phyloP scores from a whole-genome alignment of 2,888 invertebrate species.

The Mycalesis mineus region DNA sequence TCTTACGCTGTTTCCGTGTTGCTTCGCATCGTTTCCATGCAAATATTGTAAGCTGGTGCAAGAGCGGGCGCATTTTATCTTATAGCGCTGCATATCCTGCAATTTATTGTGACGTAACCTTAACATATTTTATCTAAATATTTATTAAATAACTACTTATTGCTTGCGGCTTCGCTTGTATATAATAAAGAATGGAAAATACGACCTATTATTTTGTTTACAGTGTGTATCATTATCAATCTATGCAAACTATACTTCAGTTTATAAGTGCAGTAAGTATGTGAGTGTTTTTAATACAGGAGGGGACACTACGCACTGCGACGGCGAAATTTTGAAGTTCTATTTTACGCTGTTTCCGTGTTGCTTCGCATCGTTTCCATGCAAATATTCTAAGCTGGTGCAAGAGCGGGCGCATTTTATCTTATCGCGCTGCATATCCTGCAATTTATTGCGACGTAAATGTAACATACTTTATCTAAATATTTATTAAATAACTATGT shows the following conservation, averaged over 20 bases:
- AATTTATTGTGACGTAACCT: background rate
- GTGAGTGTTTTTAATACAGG: background rate
- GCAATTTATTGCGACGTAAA: background rate
- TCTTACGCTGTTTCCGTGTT: background rate
- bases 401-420: background rate
- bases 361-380: background rate
- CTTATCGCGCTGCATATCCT: background rate
- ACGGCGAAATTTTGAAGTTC: background rate
- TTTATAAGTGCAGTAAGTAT: background rate
- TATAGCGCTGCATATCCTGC: background rate
- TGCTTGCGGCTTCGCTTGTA: no score
- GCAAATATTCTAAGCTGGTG: conserved; percentile 4
- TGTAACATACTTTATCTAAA: background rate
- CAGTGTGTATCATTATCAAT: no score
- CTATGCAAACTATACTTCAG: no score
- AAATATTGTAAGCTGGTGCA: conserved; percentile 5
- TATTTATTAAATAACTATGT: no score
- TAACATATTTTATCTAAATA: background rate
- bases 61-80: background rate
- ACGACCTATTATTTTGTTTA: no score
- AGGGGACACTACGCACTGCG: background rate
- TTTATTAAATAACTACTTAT: no score
- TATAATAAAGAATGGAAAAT: no score
- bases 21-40: background rate
- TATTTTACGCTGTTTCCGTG: background rate